Evolutionary conservation across 2,797 vertebrate genomes (phyloP).

Genomic region (Salmo trutta): DNA sequence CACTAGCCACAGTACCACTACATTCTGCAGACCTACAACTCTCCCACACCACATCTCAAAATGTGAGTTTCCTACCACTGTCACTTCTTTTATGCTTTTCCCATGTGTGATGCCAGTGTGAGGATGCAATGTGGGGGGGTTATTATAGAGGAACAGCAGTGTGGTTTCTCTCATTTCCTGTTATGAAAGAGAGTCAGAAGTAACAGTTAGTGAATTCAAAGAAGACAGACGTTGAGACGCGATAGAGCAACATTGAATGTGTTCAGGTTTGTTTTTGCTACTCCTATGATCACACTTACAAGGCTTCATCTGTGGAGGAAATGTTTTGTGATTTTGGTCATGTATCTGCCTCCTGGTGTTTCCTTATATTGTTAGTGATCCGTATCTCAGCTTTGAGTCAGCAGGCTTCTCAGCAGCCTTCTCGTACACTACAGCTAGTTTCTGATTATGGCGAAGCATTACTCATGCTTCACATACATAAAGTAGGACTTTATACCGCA

Average conservation of each 20-base stretch:
- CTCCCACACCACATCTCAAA: neutral
- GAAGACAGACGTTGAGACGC: neutral
- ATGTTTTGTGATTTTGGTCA: neutral
- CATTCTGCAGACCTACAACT: neutral
- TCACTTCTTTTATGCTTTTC: no score
- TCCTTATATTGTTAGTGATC: neutral
- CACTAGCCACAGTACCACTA: neutral
- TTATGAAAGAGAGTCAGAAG: constrained; percentile 13
- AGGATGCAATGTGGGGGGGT: constrained; percentile 9
- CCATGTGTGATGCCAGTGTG: constrained; percentile 6
- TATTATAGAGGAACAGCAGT: constrained; percentile 14
- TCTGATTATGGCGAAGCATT: neutral
- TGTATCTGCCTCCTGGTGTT: neutral
- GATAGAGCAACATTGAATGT: neutral
- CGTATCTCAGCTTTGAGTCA: neutral
- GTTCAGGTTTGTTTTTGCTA: neutral
- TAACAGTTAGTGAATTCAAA: constrained; percentile 1
- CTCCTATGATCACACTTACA: neutral
- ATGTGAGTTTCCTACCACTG: neutral
- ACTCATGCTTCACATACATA: neutral
- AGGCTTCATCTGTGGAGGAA: neutral
- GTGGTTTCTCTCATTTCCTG: constrained; percentile 38
- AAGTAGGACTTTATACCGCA: neutral
- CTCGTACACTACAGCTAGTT: neutral
- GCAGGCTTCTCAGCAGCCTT: neutral